Conservation (phyloP, 2,797 vertebrate genomes). For the Pantherophis vulpinus region DNA sequence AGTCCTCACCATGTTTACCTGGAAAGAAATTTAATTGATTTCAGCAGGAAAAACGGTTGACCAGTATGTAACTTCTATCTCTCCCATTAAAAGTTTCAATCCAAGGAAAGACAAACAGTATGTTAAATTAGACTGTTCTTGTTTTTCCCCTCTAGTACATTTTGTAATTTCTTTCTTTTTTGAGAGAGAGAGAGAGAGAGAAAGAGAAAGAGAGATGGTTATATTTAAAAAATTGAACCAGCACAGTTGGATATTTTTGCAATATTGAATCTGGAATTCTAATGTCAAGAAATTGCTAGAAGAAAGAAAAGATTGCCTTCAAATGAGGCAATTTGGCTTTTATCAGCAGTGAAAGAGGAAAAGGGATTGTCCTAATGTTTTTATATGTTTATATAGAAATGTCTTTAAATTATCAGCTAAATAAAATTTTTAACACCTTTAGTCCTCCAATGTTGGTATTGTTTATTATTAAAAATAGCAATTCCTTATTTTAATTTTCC, state of each 20-base stretch:
- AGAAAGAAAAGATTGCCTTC: slow-evolving; percentile 17
- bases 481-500: slow-evolving; percentile 14
- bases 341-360: background rate
- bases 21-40: background rate
- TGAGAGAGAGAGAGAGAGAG: background rate
- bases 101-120: background rate
- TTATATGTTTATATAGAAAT: background rate
- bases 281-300: slow-evolving; percentile 29
- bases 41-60: background rate
- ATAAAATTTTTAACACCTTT: background rate
- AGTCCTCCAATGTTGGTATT: background rate
- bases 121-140: background rate
- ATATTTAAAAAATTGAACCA: slow-evolving; percentile 25
- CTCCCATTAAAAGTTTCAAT: background rate
- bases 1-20: background rate
- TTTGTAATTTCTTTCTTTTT: background rate
- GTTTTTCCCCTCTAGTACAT: background rate
- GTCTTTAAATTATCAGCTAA: slow-evolving; percentile 30
- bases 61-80: background rate
- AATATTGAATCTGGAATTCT: slow-evolving; percentile 12
- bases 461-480: background rate
- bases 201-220: background rate
- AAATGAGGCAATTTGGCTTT: slow-evolving; percentile 27
- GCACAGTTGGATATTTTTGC: slow-evolving; percentile 27
- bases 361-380: background rate